phyloP scores from a whole-genome alignment of 1,140 invertebrate species.

The Nephila pilipes region DNA sequence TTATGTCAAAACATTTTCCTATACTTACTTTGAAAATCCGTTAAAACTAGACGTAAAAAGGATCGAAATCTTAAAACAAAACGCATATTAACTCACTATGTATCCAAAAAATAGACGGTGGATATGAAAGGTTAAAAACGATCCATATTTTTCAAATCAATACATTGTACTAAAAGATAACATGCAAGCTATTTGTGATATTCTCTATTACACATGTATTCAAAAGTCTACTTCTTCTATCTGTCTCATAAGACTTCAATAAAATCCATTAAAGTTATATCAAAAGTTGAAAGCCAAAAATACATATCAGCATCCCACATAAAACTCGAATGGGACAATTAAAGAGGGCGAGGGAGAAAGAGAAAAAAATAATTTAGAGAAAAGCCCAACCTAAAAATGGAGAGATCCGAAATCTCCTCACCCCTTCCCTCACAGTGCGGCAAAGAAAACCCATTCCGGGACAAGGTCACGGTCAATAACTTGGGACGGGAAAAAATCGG shows the following conservation, averaged over 20 bases:
- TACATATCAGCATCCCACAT: neutral
- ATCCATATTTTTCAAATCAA: too few species aligned
- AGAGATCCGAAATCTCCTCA: neutral
- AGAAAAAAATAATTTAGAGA: neutral
- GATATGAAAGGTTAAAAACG: too few species aligned
- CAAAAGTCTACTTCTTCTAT: neutral
- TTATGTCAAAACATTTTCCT: too few species aligned
- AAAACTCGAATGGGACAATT: neutral
- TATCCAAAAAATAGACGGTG: too few species aligned
- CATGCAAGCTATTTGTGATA: too few species aligned
- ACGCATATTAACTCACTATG: too few species aligned
- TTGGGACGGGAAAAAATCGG: neutral
- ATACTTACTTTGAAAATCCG: too few species aligned
- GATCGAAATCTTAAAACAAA: too few species aligned
- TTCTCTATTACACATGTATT: neutral
- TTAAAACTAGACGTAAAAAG: too few species aligned
- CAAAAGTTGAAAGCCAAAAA: neutral
- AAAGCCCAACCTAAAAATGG: neutral
- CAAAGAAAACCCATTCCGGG: neutral
- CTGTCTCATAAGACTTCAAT: neutral
- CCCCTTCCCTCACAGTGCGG: neutral
- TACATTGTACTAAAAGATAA: too few species aligned
- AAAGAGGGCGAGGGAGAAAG: neutral
- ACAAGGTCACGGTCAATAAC: conserved; percentile 8
- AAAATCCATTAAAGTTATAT: neutral